Conservation (phyloP, 1,140 invertebrate species). For the Linepithema humile region DNA sequence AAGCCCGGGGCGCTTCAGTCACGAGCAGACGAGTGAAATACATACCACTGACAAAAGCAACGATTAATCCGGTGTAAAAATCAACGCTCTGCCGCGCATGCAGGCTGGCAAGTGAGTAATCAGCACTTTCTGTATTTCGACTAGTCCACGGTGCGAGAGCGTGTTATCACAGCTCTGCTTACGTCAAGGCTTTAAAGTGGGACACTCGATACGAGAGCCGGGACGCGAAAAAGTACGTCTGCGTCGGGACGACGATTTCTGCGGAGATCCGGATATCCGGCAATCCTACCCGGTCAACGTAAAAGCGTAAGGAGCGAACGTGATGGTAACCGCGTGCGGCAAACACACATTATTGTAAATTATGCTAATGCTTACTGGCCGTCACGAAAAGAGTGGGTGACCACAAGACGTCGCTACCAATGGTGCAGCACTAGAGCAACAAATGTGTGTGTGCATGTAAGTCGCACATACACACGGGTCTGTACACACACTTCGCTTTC, state of each 20-base stretch:
- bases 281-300: conserved; percentile 13
- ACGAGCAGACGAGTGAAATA: no score
- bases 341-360: conserved; percentile 14
- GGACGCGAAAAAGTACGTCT: neutral
- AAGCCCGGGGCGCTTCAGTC: no score
- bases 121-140: conserved; percentile 6
- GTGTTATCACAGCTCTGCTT: neutral
- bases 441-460: neutral
- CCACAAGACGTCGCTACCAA: conserved; percentile 20
- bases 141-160: neutral
- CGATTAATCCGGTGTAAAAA: no score
- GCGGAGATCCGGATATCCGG: neutral
- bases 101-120: conserved; percentile 8
- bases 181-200: neutral
- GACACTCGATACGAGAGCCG: conserved; percentile 5
- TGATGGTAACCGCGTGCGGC: neutral
- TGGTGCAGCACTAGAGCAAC: conserved; percentile 1
- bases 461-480: neutral
- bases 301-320: conserved; percentile 26
- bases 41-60: no score
- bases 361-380: conserved; percentile 16
- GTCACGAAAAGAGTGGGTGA: conserved; percentile 29
- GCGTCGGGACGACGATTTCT: neutral
- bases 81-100: no score
- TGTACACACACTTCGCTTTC: neutral